Conservation (phyloP, 2,797 vertebrate genomes). For the Chelon auratus region DNA sequence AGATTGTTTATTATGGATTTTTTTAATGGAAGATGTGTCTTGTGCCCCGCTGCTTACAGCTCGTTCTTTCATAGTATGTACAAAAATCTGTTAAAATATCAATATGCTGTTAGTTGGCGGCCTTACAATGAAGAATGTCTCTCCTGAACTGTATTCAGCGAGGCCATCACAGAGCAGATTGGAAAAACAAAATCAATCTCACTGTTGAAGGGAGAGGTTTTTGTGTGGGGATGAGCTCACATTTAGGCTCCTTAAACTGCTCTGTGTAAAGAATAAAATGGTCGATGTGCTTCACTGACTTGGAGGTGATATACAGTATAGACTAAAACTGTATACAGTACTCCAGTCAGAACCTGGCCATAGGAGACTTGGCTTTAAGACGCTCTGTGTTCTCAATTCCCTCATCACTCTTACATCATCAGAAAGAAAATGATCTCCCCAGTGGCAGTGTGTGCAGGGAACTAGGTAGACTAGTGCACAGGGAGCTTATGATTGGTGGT, state of each 20-base stretch:
- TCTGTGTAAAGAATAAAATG: not conserved
- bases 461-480: not conserved
- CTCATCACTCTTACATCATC: not conserved
- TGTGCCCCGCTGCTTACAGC: not conserved
- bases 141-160: conserved; percentile 8
- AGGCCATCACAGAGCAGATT: conserved; percentile 32
- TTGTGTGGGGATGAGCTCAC: conserved; percentile 1
- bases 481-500: not conserved
- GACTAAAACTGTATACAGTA: not conserved
- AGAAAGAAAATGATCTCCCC: too few relatives aligned
- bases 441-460: not conserved
- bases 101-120: conserved; percentile 6
- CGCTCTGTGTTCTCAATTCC: not conserved
- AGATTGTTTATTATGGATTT: not conserved
- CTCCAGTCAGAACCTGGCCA: not conserved
- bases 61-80: not conserved
- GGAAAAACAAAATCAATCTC: conserved; percentile 30
- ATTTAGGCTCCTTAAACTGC: not conserved
- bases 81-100: conserved; percentile 7
- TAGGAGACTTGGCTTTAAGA: not conserved
- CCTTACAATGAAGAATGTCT: conserved; percentile 30
- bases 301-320: not conserved
- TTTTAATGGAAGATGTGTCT: too few relatives aligned
- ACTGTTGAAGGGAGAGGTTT: conserved; percentile 1
- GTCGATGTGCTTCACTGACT: not conserved